Evolutionary conservation across 1,140 invertebrate genomes (phyloP).

Genomic region (Drosophila pseudoananassae): DNA sequence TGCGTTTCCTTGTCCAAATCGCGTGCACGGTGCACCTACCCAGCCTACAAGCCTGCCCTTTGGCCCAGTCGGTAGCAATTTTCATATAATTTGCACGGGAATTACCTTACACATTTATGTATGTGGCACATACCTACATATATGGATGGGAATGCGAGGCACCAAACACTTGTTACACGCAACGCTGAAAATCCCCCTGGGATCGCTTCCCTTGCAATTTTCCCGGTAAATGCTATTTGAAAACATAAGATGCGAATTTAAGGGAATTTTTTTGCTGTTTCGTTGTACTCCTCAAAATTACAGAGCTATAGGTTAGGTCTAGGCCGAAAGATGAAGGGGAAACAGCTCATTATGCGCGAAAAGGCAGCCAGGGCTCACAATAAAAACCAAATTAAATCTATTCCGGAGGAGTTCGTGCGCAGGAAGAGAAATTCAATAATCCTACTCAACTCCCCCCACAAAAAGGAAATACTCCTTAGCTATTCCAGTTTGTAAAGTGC

Average conservation of each 20-base stretch:
- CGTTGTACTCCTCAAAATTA: slow-evolving; percentile 17
- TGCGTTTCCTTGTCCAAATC: slow-evolving; percentile 24
- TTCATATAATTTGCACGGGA: slow-evolving; percentile 64
- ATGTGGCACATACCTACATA: background rate
- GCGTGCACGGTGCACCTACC: slow-evolving; percentile 7
- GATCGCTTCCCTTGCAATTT: slow-evolving; percentile 63
- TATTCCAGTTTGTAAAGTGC: background rate
- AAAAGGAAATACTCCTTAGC: background rate
- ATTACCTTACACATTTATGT: slow-evolving; percentile 25
- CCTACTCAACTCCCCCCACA: background rate
- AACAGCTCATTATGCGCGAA: slow-evolving; percentile 4
- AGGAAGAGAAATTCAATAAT: background rate
- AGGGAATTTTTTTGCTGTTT: background rate
- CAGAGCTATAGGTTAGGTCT: background rate
- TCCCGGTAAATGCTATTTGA: slow-evolving; percentile 23
- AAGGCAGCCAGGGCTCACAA: background rate
- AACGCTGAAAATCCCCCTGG: slow-evolving; percentile 45
- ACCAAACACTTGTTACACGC: slow-evolving; percentile 73
- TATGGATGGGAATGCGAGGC: slow-evolving; percentile 10
- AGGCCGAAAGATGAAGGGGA: no score
- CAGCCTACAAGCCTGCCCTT: slow-evolving; percentile 1
- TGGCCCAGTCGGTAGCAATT: slow-evolving; percentile 45
- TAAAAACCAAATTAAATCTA: slow-evolving; percentile 18
- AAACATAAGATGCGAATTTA: slow-evolving; percentile 22
- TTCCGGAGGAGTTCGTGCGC: background rate